Conservation (phyloP, 1,140 invertebrate species). For the Odontomachus brunneus region DNA sequence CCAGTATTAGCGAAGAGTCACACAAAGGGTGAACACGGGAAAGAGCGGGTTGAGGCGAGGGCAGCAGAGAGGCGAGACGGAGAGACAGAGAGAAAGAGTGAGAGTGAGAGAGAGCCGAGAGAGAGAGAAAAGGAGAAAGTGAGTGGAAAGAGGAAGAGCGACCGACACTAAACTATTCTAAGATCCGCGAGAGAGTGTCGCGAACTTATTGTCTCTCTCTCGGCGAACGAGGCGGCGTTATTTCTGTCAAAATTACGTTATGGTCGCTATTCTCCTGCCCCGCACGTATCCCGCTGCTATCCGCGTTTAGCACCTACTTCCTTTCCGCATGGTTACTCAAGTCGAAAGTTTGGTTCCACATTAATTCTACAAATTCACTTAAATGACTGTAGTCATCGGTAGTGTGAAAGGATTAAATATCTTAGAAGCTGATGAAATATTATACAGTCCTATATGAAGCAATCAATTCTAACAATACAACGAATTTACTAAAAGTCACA, state of each 20-base stretch:
- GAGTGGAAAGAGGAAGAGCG: slow-evolving; percentile 28
- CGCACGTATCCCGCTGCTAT: slow-evolving; percentile 54
- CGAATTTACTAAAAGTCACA: no score
- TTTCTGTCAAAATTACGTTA: slow-evolving; percentile 85
- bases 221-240: slow-evolving; percentile 75
- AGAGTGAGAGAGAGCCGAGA: background rate
- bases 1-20: slow-evolving; percentile 54
- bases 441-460: no score
- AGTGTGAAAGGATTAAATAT: no score
- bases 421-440: no score
- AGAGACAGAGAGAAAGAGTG: background rate
- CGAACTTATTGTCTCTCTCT: slow-evolving; percentile 82
- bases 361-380: no score
- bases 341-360: no score
- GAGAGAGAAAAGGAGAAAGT: slow-evolving; percentile 30
- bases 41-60: slow-evolving; percentile 42
- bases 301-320: slow-evolving; percentile 75
- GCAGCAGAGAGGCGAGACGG: slow-evolving; percentile 36
- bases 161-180: slow-evolving; percentile 77
- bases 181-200: slow-evolving; percentile 74
- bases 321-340: background rate
- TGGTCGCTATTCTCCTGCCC: slow-evolving; percentile 72
- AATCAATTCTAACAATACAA: no score
- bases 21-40: slow-evolving; percentile 50
- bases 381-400: no score